A percentile compares a stretch with the other conserved stretches of the same genome.
Conservation (phyloP, 2,113 vertebrate species). For the Paratilapia polleni region DNA sequence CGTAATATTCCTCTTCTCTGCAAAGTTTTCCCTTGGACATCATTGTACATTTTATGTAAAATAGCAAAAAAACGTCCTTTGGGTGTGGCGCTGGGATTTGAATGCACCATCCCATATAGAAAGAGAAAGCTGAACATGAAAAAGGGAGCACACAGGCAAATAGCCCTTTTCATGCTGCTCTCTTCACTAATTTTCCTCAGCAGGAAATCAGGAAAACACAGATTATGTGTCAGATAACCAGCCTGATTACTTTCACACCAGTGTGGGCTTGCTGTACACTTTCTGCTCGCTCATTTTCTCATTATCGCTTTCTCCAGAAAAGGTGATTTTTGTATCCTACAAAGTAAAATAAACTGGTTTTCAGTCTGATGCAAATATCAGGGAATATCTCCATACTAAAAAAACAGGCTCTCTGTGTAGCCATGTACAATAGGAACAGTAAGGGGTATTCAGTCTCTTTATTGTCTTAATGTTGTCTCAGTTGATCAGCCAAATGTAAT, state of each 20-base stretch:
- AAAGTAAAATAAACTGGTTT: neutral
- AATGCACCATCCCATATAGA: neutral
- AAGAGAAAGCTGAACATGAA: neutral
- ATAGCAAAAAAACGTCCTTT: neutral
- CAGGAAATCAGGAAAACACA: slow-evolving; percentile 1
- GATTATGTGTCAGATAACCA: neutral
- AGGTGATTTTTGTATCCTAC: neutral
- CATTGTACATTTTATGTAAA: neutral
- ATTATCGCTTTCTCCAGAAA: neutral
- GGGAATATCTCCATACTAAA: neutral
- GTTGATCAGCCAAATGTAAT: neutral
- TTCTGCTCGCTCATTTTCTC: neutral
- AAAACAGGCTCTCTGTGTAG: neutral
- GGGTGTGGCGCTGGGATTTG: neutral
- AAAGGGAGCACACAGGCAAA: neutral
- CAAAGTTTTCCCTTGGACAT: neutral
- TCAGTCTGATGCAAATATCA: neutral
- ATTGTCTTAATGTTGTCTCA: neutral
- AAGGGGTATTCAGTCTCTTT: neutral
- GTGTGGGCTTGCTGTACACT: neutral
- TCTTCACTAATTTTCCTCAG: neutral
- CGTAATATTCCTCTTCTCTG: neutral
- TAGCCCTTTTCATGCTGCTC: neutral
- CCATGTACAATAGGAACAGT: neutral
- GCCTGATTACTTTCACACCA: neutral